A percentile compares a stretch with the other conserved stretches of the same genome.
Conservation (phyloP, 2,797 vertebrate genomes). For the Aeoliscus strigatus region DNA sequence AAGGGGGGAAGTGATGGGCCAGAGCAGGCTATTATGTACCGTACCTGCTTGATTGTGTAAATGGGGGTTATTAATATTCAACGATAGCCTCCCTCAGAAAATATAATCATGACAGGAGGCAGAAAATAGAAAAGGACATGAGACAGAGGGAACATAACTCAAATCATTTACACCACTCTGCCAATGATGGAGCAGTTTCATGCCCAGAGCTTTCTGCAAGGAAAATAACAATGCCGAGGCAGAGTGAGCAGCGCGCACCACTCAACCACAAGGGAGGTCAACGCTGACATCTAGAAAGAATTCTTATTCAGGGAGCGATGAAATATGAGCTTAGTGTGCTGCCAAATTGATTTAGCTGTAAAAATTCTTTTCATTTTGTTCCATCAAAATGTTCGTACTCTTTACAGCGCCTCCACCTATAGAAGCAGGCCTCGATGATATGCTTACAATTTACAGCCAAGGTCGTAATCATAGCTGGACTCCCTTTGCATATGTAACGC, state of each 20-base stretch:
- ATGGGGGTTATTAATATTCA: conserved; percentile 28
- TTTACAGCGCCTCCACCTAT: conserved; percentile 53
- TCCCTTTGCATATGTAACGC: conserved; percentile 48
- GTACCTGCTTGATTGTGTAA: conserved; percentile 16
- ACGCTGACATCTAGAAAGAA: conserved; percentile 52
- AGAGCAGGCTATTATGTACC: conserved; percentile 21
- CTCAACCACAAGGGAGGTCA: conserved; percentile 62
- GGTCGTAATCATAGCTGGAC: conserved; percentile 64
- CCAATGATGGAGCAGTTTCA: conserved; percentile 45
- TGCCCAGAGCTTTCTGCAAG: conserved; percentile 43
- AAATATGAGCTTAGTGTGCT: conserved; percentile 61
- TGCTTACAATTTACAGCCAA: conserved; percentile 64
- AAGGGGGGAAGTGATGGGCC: conserved; percentile 34
- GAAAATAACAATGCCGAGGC: conserved; percentile 55
- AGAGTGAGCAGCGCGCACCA: conserved; percentile 26
- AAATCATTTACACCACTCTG: conserved; percentile 52
- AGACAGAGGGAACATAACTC: conserved; percentile 37
- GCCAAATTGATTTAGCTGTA: conserved; percentile 71
- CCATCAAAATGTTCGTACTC: conserved; percentile 65
- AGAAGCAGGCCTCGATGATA: conserved; percentile 49
- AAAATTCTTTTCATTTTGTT: conserved; percentile 64
- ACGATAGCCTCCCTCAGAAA: conserved; percentile 23
- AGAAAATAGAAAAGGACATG: conserved; percentile 36
- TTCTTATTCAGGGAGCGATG: conserved; percentile 55
- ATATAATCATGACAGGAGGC: conserved; percentile 23